Conservation (phyloP, 1,140 invertebrate species). For the Nautilus pompilius region DNA sequence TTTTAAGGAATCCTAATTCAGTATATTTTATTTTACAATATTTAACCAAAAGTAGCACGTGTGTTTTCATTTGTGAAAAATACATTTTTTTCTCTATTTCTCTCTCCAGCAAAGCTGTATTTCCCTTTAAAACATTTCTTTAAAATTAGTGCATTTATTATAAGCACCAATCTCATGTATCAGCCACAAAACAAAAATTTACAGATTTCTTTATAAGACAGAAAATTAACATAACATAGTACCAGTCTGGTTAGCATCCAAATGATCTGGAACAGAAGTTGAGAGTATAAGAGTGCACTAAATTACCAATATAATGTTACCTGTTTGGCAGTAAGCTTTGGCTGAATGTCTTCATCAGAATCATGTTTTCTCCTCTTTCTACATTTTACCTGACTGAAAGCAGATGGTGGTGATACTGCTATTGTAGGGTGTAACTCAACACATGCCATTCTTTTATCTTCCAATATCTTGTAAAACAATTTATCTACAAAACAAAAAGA, state of each 20-base stretch:
- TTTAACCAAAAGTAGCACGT: no score
- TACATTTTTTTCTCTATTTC: no score
- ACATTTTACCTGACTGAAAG: slow-evolving; percentile 6
- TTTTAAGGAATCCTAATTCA: no score
- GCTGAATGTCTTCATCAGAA: slow-evolving; percentile 8
- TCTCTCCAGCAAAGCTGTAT: no score
- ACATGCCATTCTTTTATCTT: slow-evolving; percentile 8
- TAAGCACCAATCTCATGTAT: not conserved
- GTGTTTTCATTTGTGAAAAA: no score
- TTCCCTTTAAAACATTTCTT: slow-evolving; percentile 5
- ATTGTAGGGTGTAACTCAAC: slow-evolving; percentile 3
- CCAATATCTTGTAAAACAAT: not conserved
- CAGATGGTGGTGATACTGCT: slow-evolving; percentile 4
- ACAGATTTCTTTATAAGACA: not conserved
- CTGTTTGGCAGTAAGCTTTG: slow-evolving; percentile 37
- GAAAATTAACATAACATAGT: not conserved
- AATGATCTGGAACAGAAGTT: not conserved
- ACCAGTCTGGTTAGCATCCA: not conserved
- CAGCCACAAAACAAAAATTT: not conserved
- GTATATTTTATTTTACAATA: no score
- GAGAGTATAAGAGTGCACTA: not conserved
- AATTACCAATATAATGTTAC: slow-evolving; percentile 12
- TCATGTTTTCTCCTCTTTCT: slow-evolving; percentile 9
- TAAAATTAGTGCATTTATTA: slow-evolving; percentile 6
- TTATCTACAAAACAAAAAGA: not conserved